Conservation (phyloP, 2,797 vertebrate genomes). For the Semaprochilodus insignis region DNA sequence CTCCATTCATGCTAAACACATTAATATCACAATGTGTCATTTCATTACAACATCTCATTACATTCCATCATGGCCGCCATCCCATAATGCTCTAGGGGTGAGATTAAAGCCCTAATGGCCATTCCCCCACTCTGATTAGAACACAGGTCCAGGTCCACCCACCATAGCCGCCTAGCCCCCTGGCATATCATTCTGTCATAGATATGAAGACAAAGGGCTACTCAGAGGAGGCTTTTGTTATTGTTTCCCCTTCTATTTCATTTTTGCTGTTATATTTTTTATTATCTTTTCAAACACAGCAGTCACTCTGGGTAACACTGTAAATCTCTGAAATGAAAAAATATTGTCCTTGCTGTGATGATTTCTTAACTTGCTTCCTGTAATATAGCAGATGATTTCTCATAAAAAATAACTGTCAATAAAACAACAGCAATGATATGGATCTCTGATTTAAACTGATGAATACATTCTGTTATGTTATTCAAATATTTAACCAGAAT, state of each 20-base stretch:
- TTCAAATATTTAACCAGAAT: neutral
- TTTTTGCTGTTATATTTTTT: slow-evolving; percentile 11
- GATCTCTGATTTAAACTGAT: neutral
- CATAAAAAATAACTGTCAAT: neutral
- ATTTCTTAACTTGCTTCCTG: neutral
- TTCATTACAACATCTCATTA: slow-evolving; percentile 74
- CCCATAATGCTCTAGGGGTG: slow-evolving; percentile 64
- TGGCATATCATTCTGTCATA: slow-evolving; percentile 66
- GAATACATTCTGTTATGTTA: neutral
- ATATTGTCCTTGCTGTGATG: neutral
- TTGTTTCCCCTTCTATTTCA: slow-evolving; percentile 9
- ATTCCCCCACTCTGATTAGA: slow-evolving; percentile 76
- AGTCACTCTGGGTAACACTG: neutral
- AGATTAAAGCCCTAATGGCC: slow-evolving; percentile 71
- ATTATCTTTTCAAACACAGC: neutral
- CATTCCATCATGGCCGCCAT: slow-evolving; percentile 67
- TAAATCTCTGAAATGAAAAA: slow-evolving; percentile 2
- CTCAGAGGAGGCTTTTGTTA: slow-evolving; percentile 24
- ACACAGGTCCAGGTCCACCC: slow-evolving; percentile 68
- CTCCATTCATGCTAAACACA: slow-evolving; percentile 62
- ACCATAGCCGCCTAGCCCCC: slow-evolving; percentile 73
- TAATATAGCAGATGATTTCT: neutral
- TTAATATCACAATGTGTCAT: slow-evolving; percentile 75
- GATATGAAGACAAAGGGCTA: slow-evolving; percentile 73
- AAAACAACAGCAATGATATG: neutral